phyloP scores from a whole-genome alignment of 2,888 invertebrate genomes.

The Smittia sp. region DNA sequence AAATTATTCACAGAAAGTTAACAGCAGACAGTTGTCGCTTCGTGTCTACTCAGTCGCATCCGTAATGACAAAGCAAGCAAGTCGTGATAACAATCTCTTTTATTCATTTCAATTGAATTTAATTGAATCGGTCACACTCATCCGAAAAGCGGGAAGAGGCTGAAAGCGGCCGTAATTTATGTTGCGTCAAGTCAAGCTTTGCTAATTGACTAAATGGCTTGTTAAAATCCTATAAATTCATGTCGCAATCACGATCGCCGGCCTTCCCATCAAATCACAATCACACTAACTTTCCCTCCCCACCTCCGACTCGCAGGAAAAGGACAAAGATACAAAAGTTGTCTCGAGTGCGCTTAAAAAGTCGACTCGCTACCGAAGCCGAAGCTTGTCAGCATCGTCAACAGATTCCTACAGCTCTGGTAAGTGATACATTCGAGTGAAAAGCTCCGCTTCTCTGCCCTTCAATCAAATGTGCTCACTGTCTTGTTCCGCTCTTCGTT shows the following conservation, averaged over 20 bases:
- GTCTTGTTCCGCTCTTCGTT: not conserved
- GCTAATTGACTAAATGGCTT: not conserved
- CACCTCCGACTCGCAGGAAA: constrained; percentile 19
- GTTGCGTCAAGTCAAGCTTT: not conserved
- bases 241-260: not conserved
- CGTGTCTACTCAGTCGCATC: too few relatives aligned
- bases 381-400: constrained; percentile 90
- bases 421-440: constrained; percentile 54
- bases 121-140: constrained; percentile 17
- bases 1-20: too few relatives aligned
- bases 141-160: not conserved
- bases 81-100: constrained; percentile 32
- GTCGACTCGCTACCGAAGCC: constrained; percentile 81
- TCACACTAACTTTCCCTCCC: not conserved
- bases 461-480: not conserved
- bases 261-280: not conserved
- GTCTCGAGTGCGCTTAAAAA: constrained; percentile 67
- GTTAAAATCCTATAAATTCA: not conserved
- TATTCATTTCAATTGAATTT: constrained; percentile 31
- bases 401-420: constrained; percentile 94
- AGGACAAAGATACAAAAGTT: constrained; percentile 44
- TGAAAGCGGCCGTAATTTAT: not conserved
- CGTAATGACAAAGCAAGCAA: too few relatives aligned
- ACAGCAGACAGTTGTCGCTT: too few relatives aligned
- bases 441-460: not conserved